phyloP scores from a whole-genome alignment of 2,113 vertebrate species.

The Seriola rivoliana region DNA sequence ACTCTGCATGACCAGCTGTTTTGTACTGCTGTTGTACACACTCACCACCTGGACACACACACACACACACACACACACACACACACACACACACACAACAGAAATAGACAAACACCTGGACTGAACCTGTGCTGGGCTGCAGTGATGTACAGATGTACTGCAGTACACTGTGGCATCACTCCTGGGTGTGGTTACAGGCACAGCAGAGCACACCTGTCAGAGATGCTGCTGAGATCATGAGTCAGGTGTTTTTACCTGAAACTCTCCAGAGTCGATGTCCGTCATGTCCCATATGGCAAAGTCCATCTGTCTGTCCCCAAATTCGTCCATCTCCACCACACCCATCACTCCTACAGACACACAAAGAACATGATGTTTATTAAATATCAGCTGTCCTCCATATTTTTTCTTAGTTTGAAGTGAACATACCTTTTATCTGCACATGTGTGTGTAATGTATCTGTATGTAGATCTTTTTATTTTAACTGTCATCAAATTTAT shows the following conservation, averaged over 20 bases:
- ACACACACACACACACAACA: constrained; percentile 21
- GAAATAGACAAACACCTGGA: not conserved
- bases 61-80: constrained; percentile 12
- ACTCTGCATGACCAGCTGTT: constrained; percentile 82
- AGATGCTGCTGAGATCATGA: not conserved
- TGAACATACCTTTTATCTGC: no score
- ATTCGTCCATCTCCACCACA: constrained; percentile 87
- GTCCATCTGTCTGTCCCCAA: constrained; percentile 91
- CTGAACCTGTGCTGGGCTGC: not conserved
- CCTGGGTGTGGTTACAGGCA: not conserved
- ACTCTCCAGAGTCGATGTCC: constrained; percentile 80
- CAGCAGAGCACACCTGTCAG: not conserved
- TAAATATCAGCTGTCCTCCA: no score
- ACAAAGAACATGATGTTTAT: no score
- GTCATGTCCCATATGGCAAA: constrained; percentile 94
- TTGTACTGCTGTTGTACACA: constrained; percentile 89
- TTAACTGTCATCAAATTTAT: no score
- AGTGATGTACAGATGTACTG: no score
- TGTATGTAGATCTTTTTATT: no score
- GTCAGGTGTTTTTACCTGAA: constrained; percentile 83
- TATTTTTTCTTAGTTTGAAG: no score
- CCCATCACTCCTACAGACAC: constrained; percentile 86
- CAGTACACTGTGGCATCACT: not conserved
- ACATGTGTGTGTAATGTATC: no score
- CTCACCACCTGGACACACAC: constrained; percentile 85